Base-by-base conservation (phyloP, 2,797 vertebrate species). In the Potorous gilbertii region DNA sequence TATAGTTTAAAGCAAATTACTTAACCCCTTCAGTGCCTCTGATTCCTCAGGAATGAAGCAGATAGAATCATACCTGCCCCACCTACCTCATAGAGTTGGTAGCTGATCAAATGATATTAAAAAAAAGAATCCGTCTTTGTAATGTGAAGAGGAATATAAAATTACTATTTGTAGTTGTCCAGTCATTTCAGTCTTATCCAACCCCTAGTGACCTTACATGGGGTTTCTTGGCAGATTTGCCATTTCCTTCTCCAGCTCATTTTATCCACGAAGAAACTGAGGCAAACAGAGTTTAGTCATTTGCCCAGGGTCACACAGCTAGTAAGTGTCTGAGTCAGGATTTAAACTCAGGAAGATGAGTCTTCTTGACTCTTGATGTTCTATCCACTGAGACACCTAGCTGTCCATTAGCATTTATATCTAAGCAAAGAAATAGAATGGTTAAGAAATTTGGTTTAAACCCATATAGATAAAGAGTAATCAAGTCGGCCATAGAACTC, bases 21-120 rank as follows among this genome's bases (percentile, higher is more conserved):
- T 29, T 93, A 89, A 91, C 62, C 50, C 55, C 18, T 12, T 34
- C 2, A 40, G 89, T 90, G 59, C 55, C 90, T 95, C 92, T 9
- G 34, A 89, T 21, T 94, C 52, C 90, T 91, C 24, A 27, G 66
- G 93, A 93, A n/a, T 21, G 89, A 96, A 21, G 81, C 10, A 18
- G 56, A 90, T 90, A 90, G 89, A 94, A 52, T 74, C 92, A 90
- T 55, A 87, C 94, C 87, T 92, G 74, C 40, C 95, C 90, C 95
- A 54, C 66, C 92, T 90, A 46, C 62, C 87, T 81, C 52, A 81
- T 54, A 90, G 91, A 56, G 34, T 92, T 90, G 40, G 62, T 91
- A 31, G 4, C 0, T 27, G 46, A 66, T 91, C 59, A 92, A 95
- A 66, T 56, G 91, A 93, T 54, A 94, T 94, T n/a, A n/a, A 5